Base-by-base conservation (phyloP, 2,113 vertebrate genomes). In the Dunckerocampus dactyliophorus region DNA sequence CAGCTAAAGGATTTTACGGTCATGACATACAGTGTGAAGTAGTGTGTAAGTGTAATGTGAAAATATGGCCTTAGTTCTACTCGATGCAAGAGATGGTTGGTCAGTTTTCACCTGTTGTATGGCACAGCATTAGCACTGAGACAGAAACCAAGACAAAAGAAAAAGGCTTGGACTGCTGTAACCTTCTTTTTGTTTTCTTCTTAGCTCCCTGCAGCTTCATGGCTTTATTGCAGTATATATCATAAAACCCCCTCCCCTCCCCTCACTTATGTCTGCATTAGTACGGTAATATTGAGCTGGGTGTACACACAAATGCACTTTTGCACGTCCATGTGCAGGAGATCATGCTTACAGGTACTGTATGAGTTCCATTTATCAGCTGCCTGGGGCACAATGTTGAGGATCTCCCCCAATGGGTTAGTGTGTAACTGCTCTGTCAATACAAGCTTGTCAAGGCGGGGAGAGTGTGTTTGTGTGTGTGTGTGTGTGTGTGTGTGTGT, bases 401-500 rank as follows among this genome's bases (percentile, higher is more conserved):
- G 88, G 89, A 89, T 89, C 91, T 91, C 88, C 90, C 91, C 89
- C 88, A 88, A 89, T 90, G 93, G 93, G 95, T 94, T 92, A 91
- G 92, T 85, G 89, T 90, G 93, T 96, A 94, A 95, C 94, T 94
- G 92, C 90, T 93, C 94, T 95, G 95, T 97, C 94, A 92, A 95
- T 98, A 95, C 92, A 74, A 89, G 90, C 82, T 93, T 95, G 94
- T 95, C 93, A 95, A 94, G 92, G 90, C 82, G 60, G 84, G 81
- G 89, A 91, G 92, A 93, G 91, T 82, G 82, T 75, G 59, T 43
- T 62, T 62, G 82, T 76, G 21, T 17, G 57, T 24, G 63, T 63
- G 82, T 75, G 90, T 82, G 50, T 39, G 62, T 61, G 82, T 74
- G 22, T 47, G 50, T 45, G 63, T 59, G 82, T 74, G 22, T 46